Base-by-base conservation (phyloP, 2,888 invertebrate species). In the Thelaira solivaga region DNA sequence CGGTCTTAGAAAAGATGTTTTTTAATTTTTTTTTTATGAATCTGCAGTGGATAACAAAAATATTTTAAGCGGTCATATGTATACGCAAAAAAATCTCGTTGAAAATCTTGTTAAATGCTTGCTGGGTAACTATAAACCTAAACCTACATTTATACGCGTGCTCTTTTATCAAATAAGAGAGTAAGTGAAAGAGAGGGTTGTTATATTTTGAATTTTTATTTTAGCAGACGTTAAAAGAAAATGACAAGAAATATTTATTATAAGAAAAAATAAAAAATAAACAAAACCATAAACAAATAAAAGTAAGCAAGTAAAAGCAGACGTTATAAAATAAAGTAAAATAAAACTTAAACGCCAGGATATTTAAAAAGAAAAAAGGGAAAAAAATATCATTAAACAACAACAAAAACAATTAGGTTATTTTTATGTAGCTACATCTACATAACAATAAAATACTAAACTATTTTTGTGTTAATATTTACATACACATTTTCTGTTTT, bases 371-470 rank as follows among this genome's bases (percentile, higher is more conserved):
- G 45, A 59, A 53, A 64, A 55, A 29, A 11, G 39, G 62, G 26
- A 20, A 29, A 72, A 53, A 53, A 72, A n/a, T n/a, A n/a, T n/a
- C n/a, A n/a, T n/a, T 53, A 34, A 62, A 45, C 36, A 72, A 71
- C 39, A 65, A 65, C n/a, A 65, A 74, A 73, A 78, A 74, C 78
- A 78, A 78, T 78, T 78, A 78, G 78, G 69, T 65, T 74, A 77
- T 68, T 74, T 77, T 78, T 73, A 78, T 64, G 74, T 69, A n/a
- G n/a, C n/a, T n/a, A n/a, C n/a, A n/a, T n/a, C n/a, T n/a, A n/a
- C n/a, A 65, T 64, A 78, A 78, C 78, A 74, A 68, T 74, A 64
- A 74, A 78, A 72, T 74, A 69, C 68, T 75, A 75, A 68, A 68
- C 67, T 39, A 78, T 78, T 77, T 71, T 55, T 67, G 43, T 64